Evolutionary conservation across 2,113 vertebrate species (phyloP).

Genomic region (Muscicapa adusta): DNA sequence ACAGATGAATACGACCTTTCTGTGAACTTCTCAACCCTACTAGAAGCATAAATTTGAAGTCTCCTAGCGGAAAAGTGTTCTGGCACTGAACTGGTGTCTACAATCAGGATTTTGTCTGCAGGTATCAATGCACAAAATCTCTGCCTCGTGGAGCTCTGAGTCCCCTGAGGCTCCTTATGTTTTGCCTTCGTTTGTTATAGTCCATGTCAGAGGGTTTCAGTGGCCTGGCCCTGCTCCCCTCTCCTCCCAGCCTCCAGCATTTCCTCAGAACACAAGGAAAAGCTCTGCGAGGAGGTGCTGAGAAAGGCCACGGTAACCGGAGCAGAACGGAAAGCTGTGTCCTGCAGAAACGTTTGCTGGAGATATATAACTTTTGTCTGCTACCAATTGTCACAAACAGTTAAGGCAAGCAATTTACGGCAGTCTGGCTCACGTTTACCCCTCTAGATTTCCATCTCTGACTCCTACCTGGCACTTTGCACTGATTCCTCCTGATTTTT

Average conservation of each 20-base stretch:
- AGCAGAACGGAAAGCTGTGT: neutral
- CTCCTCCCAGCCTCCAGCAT: neutral
- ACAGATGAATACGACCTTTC: slow-evolving; percentile 50
- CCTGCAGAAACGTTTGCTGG: neutral
- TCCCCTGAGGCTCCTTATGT: slow-evolving; percentile 51
- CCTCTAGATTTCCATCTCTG: neutral
- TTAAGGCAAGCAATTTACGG: slow-evolving; percentile 38
- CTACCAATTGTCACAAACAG: slow-evolving; percentile 43
- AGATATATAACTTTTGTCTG: slow-evolving; percentile 21
- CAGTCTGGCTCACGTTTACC: neutral
- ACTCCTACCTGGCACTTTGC: neutral
- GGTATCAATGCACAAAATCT: slow-evolving; percentile 60
- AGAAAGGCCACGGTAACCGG: neutral
- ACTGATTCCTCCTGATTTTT: neutral
- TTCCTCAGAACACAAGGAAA: neutral
- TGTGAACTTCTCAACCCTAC: slow-evolving; percentile 62
- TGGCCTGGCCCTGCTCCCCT: slow-evolving; percentile 5
- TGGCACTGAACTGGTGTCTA: slow-evolving; percentile 57
- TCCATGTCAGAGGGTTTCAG: slow-evolving; percentile 21
- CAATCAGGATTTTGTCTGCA: slow-evolving; percentile 71
- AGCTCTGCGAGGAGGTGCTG: neutral
- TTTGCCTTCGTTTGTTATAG: slow-evolving; percentile 58
- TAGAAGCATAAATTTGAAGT: slow-evolving; percentile 62
- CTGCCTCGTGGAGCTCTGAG: slow-evolving; percentile 25
- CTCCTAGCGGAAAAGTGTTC: slow-evolving; percentile 51